These are phyloP conservation scores for Acomys russatus DNA, from an alignment of 2,797 vertebrate species.

Conservation along the genomic window DNA sequence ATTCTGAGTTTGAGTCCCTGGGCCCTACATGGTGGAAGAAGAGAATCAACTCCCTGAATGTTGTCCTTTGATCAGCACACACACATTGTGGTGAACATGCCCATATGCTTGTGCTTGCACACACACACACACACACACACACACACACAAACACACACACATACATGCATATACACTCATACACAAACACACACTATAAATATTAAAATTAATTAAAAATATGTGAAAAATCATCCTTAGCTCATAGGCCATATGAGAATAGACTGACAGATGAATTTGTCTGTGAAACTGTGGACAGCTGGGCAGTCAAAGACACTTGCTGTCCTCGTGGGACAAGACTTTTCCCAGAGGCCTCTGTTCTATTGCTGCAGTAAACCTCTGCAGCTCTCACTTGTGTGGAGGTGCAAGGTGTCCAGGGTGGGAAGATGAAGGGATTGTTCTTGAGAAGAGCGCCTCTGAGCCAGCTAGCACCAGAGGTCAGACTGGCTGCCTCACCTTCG, in stretches of 20 bases:
- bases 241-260: background rate
- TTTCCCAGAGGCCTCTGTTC: background rate
- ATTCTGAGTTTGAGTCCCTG: background rate
- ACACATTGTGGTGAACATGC: background rate
- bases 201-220: background rate
- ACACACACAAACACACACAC: background rate
- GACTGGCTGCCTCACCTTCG: accelerated
- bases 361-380: background rate
- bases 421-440: background rate
- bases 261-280: no score
- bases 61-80: background rate
- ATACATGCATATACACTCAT: background rate
- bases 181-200: background rate
- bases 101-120: background rate
- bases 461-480: no score
- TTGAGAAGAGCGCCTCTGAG: background rate
- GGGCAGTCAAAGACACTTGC: background rate
- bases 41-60: background rate
- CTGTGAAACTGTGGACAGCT: background rate
- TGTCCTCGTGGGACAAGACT: background rate
- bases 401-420: accelerated
- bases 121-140: background rate
- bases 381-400: background rate
- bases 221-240: background rate
- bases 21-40: background rate